A percentile compares a stretch with the other conserved stretches of the same genome.
Evolutionary conservation across 1,140 invertebrate genomes (phyloP).

Genomic region (Acyrthosiphon pisum): DNA sequence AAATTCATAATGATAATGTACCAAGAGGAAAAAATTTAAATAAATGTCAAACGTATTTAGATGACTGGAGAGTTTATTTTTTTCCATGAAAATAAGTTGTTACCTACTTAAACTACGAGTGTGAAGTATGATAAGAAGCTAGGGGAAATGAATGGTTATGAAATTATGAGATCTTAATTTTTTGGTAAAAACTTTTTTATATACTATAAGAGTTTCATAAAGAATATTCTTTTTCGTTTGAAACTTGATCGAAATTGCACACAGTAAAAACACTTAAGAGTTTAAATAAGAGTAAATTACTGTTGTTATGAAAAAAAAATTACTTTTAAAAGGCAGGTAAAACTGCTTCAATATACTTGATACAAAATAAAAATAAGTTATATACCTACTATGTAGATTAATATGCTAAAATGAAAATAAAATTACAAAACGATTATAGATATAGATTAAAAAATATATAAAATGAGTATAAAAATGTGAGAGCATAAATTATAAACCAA

Average conservation of each 20-base stretch:
- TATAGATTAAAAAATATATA: neutral
- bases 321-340: neutral
- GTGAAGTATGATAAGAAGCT: neutral
- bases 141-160: neutral
- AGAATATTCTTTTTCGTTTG: neutral
- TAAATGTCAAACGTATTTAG: neutral
- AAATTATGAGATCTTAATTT: neutral
- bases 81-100: neutral
- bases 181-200: neutral
- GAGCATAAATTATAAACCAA: neutral
- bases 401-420: neutral
- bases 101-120: neutral
- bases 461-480: neutral
- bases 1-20: neutral
- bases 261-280: neutral
- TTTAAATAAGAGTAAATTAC: neutral
- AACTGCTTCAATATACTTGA: neutral
- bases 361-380: neutral
- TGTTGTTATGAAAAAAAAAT: neutral
- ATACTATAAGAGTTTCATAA: neutral
- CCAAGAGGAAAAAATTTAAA: neutral
- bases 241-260: neutral
- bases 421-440: neutral
- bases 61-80: neutral
- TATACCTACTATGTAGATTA: neutral